phyloP scores from a whole-genome alignment of 2,113 vertebrate genomes.

The Rissa tridactyla region DNA sequence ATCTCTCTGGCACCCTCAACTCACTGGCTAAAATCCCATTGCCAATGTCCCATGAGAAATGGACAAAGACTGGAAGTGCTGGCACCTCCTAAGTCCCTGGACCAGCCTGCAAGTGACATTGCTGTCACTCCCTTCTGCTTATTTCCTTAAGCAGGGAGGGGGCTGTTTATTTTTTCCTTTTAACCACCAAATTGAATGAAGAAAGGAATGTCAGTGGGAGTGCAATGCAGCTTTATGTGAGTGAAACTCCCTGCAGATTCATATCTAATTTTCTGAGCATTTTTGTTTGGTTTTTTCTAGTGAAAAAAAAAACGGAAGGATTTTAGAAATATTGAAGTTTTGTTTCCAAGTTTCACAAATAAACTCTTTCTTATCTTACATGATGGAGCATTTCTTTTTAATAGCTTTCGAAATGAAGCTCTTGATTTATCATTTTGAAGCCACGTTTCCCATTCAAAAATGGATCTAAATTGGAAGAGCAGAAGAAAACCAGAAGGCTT shows the following conservation, averaged over 20 bases:
- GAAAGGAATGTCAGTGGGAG: not conserved
- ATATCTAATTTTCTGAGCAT: not conserved
- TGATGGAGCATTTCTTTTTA: not conserved
- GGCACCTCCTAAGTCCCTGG: not conserved
- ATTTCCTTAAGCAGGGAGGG: not conserved
- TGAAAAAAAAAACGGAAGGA: accelerated
- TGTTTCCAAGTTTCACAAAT: not conserved
- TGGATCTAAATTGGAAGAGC: not conserved
- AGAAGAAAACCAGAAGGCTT: not conserved
- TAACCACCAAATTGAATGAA: not conserved
- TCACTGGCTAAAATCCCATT: not conserved
- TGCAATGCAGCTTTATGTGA: not conserved
- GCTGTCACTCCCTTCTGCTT: not conserved
- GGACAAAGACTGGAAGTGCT: not conserved
- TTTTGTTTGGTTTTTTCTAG: not conserved
- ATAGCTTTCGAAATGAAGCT: not conserved
- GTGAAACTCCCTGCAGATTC: not conserved
- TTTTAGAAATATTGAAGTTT: not conserved
- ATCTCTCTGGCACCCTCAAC: not conserved
- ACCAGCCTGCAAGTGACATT: not conserved
- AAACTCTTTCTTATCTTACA: not conserved
- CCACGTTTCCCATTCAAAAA: not conserved
- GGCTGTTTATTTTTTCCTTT: not conserved
- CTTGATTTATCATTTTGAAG: not conserved
- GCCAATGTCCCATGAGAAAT: not conserved